A percentile compares a stretch with the other conserved stretches of the same genome.
phyloP scores from a whole-genome alignment of 2,113 vertebrate genomes.

The Meleagris gallopavo region DNA sequence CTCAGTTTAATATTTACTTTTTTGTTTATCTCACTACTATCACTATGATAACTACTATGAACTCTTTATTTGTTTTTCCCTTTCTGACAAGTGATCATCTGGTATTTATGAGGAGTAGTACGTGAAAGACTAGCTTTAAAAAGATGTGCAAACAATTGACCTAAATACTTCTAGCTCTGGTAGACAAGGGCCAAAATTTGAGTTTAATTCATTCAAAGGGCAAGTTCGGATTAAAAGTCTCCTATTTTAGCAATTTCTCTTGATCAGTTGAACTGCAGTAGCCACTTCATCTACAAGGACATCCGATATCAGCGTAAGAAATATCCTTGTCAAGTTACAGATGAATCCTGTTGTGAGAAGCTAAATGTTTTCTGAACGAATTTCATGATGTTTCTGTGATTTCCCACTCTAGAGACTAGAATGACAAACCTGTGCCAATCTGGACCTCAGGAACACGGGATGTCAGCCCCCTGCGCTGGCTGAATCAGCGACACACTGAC shows the following conservation, averaged over 20 bases:
- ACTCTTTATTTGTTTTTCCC: not conserved
- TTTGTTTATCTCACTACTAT: conserved; percentile 38
- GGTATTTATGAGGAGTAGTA: conserved; percentile 35
- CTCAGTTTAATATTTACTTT: conserved; percentile 28
- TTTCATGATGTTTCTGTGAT: not conserved
- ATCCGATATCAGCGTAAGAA: not conserved
- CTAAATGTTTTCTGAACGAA: not conserved
- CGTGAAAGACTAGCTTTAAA: not conserved
- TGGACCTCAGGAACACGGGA: not conserved
- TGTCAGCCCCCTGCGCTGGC: not conserved
- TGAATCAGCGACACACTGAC: not conserved
- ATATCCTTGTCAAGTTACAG: not conserved
- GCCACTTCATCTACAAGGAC: not conserved
- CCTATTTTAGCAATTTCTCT: not conserved
- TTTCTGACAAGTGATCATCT: conserved; percentile 30
- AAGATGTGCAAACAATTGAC: not conserved
- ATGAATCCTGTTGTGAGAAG: not conserved
- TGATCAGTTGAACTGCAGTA: not conserved
- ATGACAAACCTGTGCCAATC: not conserved
- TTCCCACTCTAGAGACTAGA: not conserved
- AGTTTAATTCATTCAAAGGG: not conserved
- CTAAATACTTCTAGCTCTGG: conserved; percentile 23
- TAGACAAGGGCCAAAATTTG: not conserved
- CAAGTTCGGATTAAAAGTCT: not conserved
- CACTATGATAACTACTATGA: not conserved